Evolutionary conservation across 2,888 invertebrate genomes (phyloP).

Genomic region (Torymus tubicola): DNA sequence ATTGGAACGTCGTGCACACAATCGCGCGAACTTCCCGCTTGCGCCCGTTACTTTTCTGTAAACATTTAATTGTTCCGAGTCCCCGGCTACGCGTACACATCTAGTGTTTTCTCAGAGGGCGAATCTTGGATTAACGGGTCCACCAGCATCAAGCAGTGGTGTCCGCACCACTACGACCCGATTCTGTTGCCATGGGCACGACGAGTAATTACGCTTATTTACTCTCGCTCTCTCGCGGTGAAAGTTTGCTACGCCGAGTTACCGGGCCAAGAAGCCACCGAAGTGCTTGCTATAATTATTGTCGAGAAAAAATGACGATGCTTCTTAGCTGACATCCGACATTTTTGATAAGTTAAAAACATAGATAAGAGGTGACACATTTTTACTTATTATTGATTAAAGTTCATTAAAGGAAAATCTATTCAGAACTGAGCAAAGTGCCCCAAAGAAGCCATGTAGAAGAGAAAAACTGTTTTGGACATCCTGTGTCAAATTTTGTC

Average conservation of each 20-base stretch:
- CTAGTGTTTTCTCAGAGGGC: neutral
- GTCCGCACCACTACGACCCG: no score
- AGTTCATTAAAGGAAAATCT: no score
- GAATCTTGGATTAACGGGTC: constrained; percentile 4
- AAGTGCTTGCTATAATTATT: constrained; percentile 1
- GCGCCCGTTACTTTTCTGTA: constrained; percentile 28
- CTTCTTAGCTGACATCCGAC: neutral
- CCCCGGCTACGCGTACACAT: neutral
- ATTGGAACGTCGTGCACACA: neutral
- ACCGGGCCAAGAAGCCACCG: constrained; percentile 28
- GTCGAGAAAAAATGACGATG: constrained; percentile 28
- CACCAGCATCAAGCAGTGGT: neutral
- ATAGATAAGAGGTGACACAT: no score
- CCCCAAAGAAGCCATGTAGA: no score
- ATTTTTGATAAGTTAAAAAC: no score
- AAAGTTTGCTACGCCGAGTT: constrained; percentile 34
- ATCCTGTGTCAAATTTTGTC: no score
- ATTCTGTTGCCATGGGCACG: constrained; percentile 27
- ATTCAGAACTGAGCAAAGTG: no score
- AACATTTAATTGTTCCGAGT: constrained; percentile 23
- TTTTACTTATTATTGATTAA: no score
- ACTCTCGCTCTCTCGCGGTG: constrained; percentile 7
- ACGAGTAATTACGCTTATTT: constrained; percentile 47
- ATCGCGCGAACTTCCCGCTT: neutral
- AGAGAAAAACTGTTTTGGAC: no score